These are phyloP conservation scores for Australoheros facetus DNA, from an alignment of 2,797 vertebrate genomes.

Conservation along the genomic window DNA sequence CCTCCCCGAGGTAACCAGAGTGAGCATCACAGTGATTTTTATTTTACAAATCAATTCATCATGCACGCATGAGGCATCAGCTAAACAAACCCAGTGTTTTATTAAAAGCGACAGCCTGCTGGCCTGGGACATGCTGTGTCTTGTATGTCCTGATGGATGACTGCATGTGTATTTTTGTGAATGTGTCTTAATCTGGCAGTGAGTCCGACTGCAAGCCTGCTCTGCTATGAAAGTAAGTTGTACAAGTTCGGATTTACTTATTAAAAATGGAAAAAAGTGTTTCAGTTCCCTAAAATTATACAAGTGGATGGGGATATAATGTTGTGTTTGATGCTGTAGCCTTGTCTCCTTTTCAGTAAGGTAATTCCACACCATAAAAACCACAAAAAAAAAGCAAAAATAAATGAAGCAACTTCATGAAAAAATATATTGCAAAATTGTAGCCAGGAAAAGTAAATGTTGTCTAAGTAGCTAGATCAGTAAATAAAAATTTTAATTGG, in stretches of 20 bases:
- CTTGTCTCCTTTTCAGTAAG: not conserved
- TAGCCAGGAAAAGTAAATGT: slow-evolving; percentile 3
- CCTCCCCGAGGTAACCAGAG: slow-evolving; percentile 18
- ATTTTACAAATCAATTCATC: slow-evolving; percentile 46
- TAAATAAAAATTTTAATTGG: slow-evolving; percentile 59
- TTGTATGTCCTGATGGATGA: slow-evolving; percentile 14
- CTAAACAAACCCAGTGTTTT: slow-evolving; percentile 27
- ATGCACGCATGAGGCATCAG: slow-evolving; percentile 20
- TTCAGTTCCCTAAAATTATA: not conserved
- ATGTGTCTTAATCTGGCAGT: not conserved
- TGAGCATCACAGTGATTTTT: slow-evolving; percentile 38
- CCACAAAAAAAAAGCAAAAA: not conserved
- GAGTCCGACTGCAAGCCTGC: not conserved
- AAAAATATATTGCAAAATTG: not conserved
- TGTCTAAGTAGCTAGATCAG: slow-evolving; percentile 9
- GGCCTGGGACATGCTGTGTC: slow-evolving; percentile 21
- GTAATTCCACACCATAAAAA: slow-evolving; percentile 3
- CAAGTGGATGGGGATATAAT: not conserved
- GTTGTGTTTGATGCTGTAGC: not conserved
- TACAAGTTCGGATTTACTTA: not conserved
- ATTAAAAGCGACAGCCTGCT: slow-evolving; percentile 44
- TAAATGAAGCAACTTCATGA: not conserved
- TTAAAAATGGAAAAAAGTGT: not conserved
- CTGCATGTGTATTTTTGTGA: not conserved
- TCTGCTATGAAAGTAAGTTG: not conserved